Evolutionary conservation across 2,797 vertebrate genomes (phyloP).

Genomic region (Acanthurus tractus): DNA sequence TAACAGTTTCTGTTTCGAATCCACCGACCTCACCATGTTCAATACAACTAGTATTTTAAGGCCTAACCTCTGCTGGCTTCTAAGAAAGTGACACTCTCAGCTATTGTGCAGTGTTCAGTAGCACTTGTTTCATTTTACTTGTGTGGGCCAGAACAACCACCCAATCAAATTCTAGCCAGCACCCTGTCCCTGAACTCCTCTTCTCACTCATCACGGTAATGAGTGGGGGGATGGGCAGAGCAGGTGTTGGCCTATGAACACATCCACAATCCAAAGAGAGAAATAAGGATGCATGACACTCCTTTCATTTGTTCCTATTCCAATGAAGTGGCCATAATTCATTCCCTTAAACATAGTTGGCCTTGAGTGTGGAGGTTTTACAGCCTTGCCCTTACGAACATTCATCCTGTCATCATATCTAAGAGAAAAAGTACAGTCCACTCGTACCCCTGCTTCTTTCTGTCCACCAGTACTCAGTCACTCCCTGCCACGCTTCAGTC

Average conservation of each 20-base stretch:
- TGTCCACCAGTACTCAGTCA: slow-evolving; percentile 24
- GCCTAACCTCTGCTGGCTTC: slow-evolving; percentile 28
- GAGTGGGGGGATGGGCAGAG: slow-evolving; percentile 78
- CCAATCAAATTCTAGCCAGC: slow-evolving; percentile 78
- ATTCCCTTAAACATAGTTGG: slow-evolving; percentile 35
- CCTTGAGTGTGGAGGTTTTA: slow-evolving; percentile 18
- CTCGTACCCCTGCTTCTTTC: slow-evolving; percentile 31
- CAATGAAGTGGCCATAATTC: slow-evolving; percentile 30
- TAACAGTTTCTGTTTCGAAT: slow-evolving; percentile 9
- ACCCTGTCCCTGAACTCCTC: slow-evolving; percentile 76
- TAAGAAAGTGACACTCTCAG: slow-evolving; percentile 21
- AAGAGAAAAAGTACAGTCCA: slow-evolving; percentile 44
- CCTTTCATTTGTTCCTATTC: slow-evolving; percentile 44
- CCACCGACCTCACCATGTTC: slow-evolving; percentile 10
- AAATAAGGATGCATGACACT: slow-evolving; percentile 62
- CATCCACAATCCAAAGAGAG: slow-evolving; percentile 67
- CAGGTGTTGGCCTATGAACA: slow-evolving; percentile 80
- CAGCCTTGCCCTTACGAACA: slow-evolving; percentile 16
- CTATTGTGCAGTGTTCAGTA: slow-evolving; percentile 60
- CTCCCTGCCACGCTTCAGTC: slow-evolving; percentile 39
- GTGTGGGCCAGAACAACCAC: slow-evolving; percentile 65
- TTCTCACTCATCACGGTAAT: slow-evolving; percentile 82
- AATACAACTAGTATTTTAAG: slow-evolving; percentile 18
- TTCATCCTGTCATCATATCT: background rate
- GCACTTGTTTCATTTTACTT: slow-evolving; percentile 69